Percentiles rank a stretch among this genome's conserved stretches.
Evolutionary conservation across 2,888 invertebrate species (phyloP).

Genomic region (Perizoma affinitatum): DNA sequence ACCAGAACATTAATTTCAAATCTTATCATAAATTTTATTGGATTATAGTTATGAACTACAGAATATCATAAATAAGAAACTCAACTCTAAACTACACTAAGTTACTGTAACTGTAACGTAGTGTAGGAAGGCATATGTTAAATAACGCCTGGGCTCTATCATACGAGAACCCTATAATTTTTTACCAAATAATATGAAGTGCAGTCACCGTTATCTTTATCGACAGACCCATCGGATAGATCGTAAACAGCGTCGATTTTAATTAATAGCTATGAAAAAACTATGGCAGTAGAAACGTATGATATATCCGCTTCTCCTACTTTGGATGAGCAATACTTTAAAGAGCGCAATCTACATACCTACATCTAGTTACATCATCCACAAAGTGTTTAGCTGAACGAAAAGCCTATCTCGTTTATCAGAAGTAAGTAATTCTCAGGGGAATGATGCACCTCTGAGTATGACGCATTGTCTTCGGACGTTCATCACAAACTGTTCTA

Average conservation of each 20-base stretch:
- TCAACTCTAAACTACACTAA: no score
- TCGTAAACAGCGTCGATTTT: conserved; percentile 41
- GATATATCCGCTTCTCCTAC: conserved; percentile 24
- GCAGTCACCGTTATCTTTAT: conserved; percentile 39
- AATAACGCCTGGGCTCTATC: conserved; percentile 29
- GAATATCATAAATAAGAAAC: no score
- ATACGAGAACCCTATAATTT: conserved; percentile 38
- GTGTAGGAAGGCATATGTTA: conserved; percentile 18
- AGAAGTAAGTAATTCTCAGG: conserved; percentile 45
- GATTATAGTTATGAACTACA: no score
- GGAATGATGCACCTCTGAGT: conserved; percentile 52
- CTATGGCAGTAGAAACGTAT: conserved; percentile 24
- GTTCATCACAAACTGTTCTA: conserved; percentile 57
- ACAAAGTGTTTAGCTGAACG: conserved; percentile 43
- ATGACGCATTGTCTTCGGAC: conserved; percentile 60
- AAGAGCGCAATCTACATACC: conserved; percentile 9
- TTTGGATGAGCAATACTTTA: conserved; percentile 20
- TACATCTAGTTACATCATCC: conserved; percentile 43
- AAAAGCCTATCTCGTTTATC: conserved; percentile 47
- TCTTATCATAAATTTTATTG: no score
- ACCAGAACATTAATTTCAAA: no score
- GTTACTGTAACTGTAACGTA: no score
- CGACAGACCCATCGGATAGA: conserved; percentile 38
- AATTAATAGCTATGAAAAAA: conserved; percentile 34
- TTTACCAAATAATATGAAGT: conserved; percentile 37